Evolutionary conservation across 2,113 vertebrate genomes (phyloP).

Genomic region (Perca fluviatilis): DNA sequence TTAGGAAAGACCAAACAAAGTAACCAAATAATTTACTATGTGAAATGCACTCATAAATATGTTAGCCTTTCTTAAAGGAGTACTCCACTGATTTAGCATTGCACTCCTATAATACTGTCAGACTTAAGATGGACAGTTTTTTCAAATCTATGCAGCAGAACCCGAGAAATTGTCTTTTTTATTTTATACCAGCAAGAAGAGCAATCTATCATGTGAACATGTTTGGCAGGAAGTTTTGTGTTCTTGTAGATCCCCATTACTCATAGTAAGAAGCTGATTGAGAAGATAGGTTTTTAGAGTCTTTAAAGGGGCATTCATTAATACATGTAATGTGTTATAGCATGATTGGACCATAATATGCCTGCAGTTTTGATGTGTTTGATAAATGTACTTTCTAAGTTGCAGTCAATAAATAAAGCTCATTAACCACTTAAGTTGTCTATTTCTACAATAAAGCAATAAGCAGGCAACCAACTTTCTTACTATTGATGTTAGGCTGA

Average conservation of each 20-base stretch:
- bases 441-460: slow-evolving; percentile 22
- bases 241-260: neutral
- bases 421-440: slow-evolving; percentile 27
- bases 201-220: neutral
- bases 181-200: neutral
- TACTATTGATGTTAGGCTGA: slow-evolving; percentile 29
- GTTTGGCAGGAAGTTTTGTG: neutral
- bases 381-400: too few species aligned
- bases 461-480: slow-evolving; percentile 1
- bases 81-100: neutral
- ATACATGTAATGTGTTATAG: too few species aligned
- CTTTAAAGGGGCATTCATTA: neutral
- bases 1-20: neutral
- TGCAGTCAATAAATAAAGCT: too few species aligned
- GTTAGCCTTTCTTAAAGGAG: neutral
- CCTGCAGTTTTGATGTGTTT: neutral
- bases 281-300: neutral
- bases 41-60: neutral
- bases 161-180: neutral
- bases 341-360: neutral
- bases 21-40: neutral
- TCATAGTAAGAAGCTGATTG: neutral
- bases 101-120: neutral
- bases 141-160: neutral
- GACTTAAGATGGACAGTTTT: neutral